Percentiles rank a stretch among this genome's conserved stretches.
Conservation (phyloP, 2,797 vertebrate genomes). For the Limosa lapponica region DNA sequence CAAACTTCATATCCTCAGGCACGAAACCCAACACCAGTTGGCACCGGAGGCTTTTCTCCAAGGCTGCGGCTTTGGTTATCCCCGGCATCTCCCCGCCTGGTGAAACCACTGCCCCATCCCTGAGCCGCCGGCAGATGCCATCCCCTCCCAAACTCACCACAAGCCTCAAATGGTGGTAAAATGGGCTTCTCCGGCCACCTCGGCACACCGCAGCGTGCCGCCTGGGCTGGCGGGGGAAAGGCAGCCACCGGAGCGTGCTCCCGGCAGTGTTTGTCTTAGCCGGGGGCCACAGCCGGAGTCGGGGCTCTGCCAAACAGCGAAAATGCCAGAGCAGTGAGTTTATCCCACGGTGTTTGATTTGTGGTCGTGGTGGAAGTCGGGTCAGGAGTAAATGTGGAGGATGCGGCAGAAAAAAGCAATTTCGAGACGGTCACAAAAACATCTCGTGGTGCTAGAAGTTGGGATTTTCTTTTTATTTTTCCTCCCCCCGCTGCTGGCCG, state of each 20-base stretch:
- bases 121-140: background rate
- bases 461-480: background rate
- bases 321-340: slow-evolving; percentile 46
- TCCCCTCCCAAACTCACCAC: background rate
- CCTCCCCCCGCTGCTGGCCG: background rate
- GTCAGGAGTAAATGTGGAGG: background rate
- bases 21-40: background rate
- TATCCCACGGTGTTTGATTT: background rate
- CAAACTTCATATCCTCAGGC: background rate
- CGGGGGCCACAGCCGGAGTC: background rate
- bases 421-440: background rate
- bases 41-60: background rate
- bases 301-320: background rate
- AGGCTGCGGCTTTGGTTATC: rapidly evolving
- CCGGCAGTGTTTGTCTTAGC: background rate
- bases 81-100: background rate
- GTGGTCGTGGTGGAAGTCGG: background rate
- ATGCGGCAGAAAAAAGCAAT: background rate
- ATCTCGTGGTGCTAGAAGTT: background rate
- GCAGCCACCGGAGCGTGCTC: background rate
- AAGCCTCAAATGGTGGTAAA: background rate
- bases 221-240: background rate
- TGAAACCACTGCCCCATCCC: background rate
- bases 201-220: rapidly evolving
- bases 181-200: background rate